Base-by-base conservation (phyloP, 2,888 invertebrate genomes). In the Zhengitettix transpicula region DNA sequence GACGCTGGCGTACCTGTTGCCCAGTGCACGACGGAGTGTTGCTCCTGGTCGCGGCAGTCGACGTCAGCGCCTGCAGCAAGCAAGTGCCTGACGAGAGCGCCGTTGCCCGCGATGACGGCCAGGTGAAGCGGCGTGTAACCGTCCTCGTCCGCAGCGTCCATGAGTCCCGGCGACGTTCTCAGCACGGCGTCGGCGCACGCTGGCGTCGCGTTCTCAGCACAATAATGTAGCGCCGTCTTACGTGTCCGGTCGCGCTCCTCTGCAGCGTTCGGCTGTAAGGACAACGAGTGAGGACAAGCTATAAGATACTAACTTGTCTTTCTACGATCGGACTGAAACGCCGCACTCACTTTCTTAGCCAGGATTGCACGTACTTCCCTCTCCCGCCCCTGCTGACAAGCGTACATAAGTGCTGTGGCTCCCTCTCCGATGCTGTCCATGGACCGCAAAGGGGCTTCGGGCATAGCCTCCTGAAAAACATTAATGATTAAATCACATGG, bases 21-120 rank as follows among this genome's bases (percentile, higher is more conserved):
- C 98, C 98, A 99, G 73, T 99, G 98, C 11, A 97, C 87, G 55
- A 92, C 89, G 2, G 95, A 92, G 72, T 98, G 98, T 62, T 89
- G 87, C 71, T 98, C 97, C 68, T 89, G 85, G 73, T 99, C 98
- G 65, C 89, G 81, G 55, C 90, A 87, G 72, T 89, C 87, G 65
- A 96, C 85, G 70, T 95, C 88, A 10, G 95, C 95, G 52, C 90
- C 89, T 66, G 88, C 87, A 52, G 90, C 87, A 58, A 96, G 77
- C 60, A 98, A 79, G 62, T 90, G 86, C 67, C 89, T 88, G 63
- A 94, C 87, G 66, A 92, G 79, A 16, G 88, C 85, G 68, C 87
- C 83, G 72, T 92, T 91, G 57, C 95, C 95, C 65, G 92, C 90
- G 70, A 95, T 95, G 63, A 95, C 94, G 40, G 97, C 95, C 68